Percentiles rank a stretch among this genome's conserved stretches.
Conservation (phyloP, 35 echinoderm and acorn worm genomes). For the Hemicentrotus pulcherrimus region DNA sequence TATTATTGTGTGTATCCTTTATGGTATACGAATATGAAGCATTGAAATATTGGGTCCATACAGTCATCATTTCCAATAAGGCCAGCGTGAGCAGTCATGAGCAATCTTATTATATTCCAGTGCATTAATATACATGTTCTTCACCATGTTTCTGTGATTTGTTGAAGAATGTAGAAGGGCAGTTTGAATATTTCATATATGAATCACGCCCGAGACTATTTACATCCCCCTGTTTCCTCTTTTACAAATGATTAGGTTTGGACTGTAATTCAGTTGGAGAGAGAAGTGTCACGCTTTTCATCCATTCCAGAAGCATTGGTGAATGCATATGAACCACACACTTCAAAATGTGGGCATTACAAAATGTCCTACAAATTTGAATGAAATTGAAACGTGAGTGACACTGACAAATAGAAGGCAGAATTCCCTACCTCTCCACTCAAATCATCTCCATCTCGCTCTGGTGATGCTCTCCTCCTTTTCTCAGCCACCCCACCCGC, state of each 20-base stretch:
- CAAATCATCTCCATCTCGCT: neutral
- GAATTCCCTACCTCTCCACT: neutral
- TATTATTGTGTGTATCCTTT: no score
- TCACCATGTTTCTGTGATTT: no score
- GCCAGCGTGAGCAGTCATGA: neutral
- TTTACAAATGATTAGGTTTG: neutral
- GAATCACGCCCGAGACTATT: neutral
- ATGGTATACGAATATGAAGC: no score
- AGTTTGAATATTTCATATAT: neutral
- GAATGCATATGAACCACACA: neutral
- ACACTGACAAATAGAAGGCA: neutral
- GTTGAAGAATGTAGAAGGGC: no score
- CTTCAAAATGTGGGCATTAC: neutral
- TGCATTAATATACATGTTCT: no score
- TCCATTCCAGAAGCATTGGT: neutral
- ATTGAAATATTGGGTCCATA: no score
- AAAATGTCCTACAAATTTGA: neutral
- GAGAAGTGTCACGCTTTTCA: neutral
- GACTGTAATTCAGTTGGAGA: neutral
- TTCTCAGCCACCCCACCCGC: neutral
- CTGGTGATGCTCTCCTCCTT: neutral
- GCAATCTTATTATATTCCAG: neutral
- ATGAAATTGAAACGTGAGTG: neutral
- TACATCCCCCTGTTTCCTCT: neutral
- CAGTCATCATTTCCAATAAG: no score